Evolutionary conservation across 2,888 invertebrate species (phyloP).

Genomic region (Dolomedes plantarius): DNA sequence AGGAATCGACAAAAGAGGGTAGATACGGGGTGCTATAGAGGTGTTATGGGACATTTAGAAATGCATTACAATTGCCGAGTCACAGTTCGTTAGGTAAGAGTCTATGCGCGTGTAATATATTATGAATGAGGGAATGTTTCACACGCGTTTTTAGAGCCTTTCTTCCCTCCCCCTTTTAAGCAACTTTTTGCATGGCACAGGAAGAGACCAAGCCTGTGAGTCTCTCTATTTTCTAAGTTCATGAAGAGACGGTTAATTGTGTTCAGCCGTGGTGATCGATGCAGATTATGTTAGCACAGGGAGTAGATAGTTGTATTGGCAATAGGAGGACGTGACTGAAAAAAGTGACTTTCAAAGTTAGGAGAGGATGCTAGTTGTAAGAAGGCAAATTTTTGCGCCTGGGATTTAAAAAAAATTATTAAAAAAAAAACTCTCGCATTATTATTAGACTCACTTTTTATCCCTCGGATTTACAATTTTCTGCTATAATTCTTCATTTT

Average conservation of each 20-base stretch:
- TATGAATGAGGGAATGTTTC: slow-evolving; percentile 35
- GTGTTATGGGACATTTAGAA: slow-evolving; percentile 23
- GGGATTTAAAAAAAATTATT: too few relatives aligned
- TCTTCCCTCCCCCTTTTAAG: background rate
- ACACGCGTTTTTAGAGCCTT: slow-evolving; percentile 31
- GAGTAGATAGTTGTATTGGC: background rate
- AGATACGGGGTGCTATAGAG: background rate
- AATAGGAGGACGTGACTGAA: background rate
- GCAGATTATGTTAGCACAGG: background rate
- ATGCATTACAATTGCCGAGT: slow-evolving; percentile 48
- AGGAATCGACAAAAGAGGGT: background rate
- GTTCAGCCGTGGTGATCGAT: background rate
- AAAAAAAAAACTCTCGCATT: too few relatives aligned
- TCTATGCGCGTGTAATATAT: slow-evolving; percentile 55
- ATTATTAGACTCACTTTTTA: too few relatives aligned
- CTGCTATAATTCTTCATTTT: too few relatives aligned
- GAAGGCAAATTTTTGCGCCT: too few relatives aligned
- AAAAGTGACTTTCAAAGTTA: background rate
- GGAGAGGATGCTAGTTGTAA: too few relatives aligned
- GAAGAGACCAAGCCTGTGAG: background rate
- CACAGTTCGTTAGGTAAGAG: slow-evolving; percentile 52
- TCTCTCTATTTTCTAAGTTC: background rate
- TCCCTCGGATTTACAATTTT: too few relatives aligned
- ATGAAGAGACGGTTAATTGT: background rate
- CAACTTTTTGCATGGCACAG: background rate